phyloP scores from a whole-genome alignment of 2,888 invertebrate genomes.

The Stenolophus ochropezus region DNA sequence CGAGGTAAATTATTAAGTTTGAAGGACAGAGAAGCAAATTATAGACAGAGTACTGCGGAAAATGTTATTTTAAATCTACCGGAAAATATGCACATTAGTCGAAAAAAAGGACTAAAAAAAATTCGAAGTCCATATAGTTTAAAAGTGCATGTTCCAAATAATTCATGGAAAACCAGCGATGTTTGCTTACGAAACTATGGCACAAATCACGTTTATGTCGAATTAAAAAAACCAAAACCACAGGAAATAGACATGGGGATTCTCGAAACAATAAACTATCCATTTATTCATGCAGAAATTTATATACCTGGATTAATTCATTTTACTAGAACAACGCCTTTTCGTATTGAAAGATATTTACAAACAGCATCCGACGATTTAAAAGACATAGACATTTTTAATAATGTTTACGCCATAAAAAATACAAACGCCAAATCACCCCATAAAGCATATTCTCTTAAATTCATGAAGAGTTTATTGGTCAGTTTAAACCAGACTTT shows the following conservation, averaged over 20 bases:
- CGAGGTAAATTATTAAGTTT: conserved; percentile 31
- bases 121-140: conserved; percentile 8
- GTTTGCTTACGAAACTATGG: conserved; percentile 5
- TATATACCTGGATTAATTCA: conserved; percentile 61
- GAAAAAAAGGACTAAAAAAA: neutral
- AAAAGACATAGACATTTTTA: conserved; percentile 35
- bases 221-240: neutral
- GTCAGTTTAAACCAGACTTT: neutral
- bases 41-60: neutral
- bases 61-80: neutral
- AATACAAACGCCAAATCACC: conserved; percentile 2
- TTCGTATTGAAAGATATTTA: conserved; percentile 62
- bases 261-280: conserved; percentile 62
- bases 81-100: conserved; percentile 1
- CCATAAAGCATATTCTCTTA: conserved; percentile 59
- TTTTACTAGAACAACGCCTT: conserved; percentile 60
- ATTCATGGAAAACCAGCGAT: neutral
- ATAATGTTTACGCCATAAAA: conserved; percentile 54
- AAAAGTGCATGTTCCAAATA: conserved; percentile 16
- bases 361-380: conserved; percentile 57
- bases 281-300: conserved; percentile 61
- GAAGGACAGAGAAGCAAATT: conserved; percentile 12
- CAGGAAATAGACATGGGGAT: conserved; percentile 38
- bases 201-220: neutral
- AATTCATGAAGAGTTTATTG: conserved; percentile 61